Base-by-base conservation (phyloP, 2,888 invertebrate species). In the Disparrhopalites patrizii region DNA sequence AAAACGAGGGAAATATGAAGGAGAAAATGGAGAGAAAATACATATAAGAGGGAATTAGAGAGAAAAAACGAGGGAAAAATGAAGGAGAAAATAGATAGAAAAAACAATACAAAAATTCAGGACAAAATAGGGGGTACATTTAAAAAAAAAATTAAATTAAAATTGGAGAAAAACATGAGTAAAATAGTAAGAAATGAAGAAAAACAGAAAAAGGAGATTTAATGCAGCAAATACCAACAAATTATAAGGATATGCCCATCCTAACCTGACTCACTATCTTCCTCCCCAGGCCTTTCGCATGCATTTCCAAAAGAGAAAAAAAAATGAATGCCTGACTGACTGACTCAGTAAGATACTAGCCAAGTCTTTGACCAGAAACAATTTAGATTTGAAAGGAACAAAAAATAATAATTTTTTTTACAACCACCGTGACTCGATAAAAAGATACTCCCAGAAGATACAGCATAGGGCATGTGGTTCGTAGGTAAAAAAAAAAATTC, bases 181-280 rank as follows among this genome's bases (percentile, higher is more conserved):
- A 50, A 50, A 50, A 20, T 20, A 13, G 20, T 27, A 51, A 51
- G 3, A 47, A 25, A 2, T 23, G 5, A 47, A 47, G 10, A 47
- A 18, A 47, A 1, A 18, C 1, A 47, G 20, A 47, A 18, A 47
- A 47, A 47, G 47, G 18, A 23, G 20, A 47, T 47, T 47, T 47
- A 18, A n/a, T n/a, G n/a, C n/a, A n/a, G n/a, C n/a, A n/a, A n/a
- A n/a, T n/a, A n/a, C n/a, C n/a, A n/a, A n/a, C n/a, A n/a, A n/a
- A n/a, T n/a, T n/a, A n/a, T n/a, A 10, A 43, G 15, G 15, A 36
- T 36, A 15, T 36, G 38, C n/a, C 28, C 58, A 58, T 58, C 58
- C 58, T 58, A 58, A 58, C 58, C 58, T 58, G 40, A 40, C 58
- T 58, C 47, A 43, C 47, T 30, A 30, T 2, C 30, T 33, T 51